phyloP scores from a whole-genome alignment of 2,888 invertebrate species.

The Acleris literana region DNA sequence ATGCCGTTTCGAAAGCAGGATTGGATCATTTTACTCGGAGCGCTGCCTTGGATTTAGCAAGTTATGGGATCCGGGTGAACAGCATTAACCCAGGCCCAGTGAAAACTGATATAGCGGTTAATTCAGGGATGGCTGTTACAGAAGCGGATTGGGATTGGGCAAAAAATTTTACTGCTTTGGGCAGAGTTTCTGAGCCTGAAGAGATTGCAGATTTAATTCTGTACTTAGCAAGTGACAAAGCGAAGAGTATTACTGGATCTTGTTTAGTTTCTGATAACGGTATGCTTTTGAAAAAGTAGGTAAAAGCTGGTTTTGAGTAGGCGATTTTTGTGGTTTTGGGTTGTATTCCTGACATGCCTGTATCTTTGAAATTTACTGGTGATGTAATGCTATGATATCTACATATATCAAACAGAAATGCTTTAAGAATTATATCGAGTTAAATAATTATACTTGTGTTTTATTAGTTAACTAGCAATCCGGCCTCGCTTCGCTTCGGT shows the following conservation, averaged over 20 bases:
- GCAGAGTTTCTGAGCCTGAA: conserved; percentile 42
- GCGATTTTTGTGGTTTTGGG: no score
- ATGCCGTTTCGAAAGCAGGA: conserved; percentile 86
- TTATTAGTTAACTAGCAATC: no score
- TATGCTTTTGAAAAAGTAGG: not conserved
- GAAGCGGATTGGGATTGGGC: conserved; percentile 7
- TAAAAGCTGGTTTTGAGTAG: no score
- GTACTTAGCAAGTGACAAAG: conserved; percentile 57
- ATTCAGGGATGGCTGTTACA: not conserved
- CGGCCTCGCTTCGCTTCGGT: no score
- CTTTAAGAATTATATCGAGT: no score
- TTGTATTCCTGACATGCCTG: no score
- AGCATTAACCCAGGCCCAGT: conserved; percentile 89
- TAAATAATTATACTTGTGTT: no score
- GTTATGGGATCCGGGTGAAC: conserved; percentile 83
- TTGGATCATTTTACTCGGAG: conserved; percentile 89
- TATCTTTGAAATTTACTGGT: no score
- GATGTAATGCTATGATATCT: no score
- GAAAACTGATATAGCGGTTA: conserved; percentile 55
- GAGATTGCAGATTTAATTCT: conserved; percentile 52
- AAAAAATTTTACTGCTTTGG: conserved; percentile 5
- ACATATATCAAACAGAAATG: no score
- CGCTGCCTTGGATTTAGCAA: conserved; percentile 85
- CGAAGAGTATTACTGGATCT: conserved; percentile 55
- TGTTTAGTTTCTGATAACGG: conserved; percentile 48